phyloP scores from a whole-genome alignment of 1,140 invertebrate genomes.

The Pantala flavescens region DNA sequence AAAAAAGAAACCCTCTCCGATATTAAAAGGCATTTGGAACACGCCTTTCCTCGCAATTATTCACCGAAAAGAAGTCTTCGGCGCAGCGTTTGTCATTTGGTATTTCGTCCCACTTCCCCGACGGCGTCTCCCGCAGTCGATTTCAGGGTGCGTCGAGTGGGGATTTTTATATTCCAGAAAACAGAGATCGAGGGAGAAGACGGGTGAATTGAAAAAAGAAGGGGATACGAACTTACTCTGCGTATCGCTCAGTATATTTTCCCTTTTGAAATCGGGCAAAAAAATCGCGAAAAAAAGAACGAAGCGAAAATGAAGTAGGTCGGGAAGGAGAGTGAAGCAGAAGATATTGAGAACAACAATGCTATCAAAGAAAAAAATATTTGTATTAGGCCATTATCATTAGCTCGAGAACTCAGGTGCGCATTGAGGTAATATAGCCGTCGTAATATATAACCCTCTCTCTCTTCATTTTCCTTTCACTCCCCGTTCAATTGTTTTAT shows the following conservation, averaged over 20 bases:
- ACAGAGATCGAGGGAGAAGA: not conserved
- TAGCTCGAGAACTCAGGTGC: not conserved
- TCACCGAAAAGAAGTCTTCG: constrained; percentile 1
- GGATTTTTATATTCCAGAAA: not conserved
- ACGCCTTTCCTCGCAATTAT: not conserved
- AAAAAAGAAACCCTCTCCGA: not conserved
- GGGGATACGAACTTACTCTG: no score
- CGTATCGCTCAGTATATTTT: no score
- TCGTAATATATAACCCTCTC: not conserved
- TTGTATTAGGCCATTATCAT: constrained; percentile 10
- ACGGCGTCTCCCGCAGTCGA: not conserved
- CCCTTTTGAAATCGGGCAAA: not conserved
- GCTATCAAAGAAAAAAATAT: constrained; percentile 10
- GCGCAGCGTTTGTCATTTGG: not conserved
- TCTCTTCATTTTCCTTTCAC: not conserved
- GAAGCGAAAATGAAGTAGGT: not conserved
- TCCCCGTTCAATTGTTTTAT: not conserved
- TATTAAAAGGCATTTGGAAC: not conserved
- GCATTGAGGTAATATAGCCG: not conserved
- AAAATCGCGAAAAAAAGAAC: not conserved
- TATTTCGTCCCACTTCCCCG: not conserved
- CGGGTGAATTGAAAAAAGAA: not conserved
- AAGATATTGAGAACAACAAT: constrained; percentile 10
- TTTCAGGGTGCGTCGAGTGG: not conserved
- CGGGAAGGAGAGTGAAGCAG: not conserved